Evolutionary conservation across 2,888 invertebrate species (phyloP), one percentile per base, ranked within the genome.

Genomic region (Schizaphis graminum): DNA sequence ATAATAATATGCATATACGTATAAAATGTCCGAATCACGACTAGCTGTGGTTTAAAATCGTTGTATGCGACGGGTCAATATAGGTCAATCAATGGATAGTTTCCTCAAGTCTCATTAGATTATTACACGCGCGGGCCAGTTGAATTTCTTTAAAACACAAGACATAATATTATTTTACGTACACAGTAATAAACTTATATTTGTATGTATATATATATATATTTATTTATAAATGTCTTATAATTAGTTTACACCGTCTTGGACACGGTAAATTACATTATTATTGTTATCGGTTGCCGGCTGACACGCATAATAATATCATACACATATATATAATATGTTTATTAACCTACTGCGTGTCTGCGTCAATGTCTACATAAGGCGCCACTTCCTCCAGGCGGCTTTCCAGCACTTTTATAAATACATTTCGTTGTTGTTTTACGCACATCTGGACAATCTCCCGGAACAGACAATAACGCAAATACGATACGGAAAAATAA

Each of bases 1-100:
- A 41, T 85, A 44, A 16, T 41, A 84, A 84, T 41, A 84, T 61
- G 11, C 28, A n/a, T 35, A 10, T 10, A n/a, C n/a, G 13, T 53
- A 67, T 21, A 35, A 86, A 85, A 86, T 91, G 86, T n/a, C 89
- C 84, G 89, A 41, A 67, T 53, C 93, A 89, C 89, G 93, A 47
- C 35, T 5, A 24, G 44, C 56, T 44, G 47, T 10, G 89, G 92
- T 93, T 16, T 16, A 26, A 88, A 77, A 88, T 41, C 35, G 84
- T 35, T 90, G 26, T 28, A 35, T 7, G n/a, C 53, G 28, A 35
- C 49, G 89, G 94, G 94, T 90, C 94, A 91, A 86, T 89, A 88
- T 91, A 44, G 94, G 94, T 94, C 94, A 94, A 94, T 94, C 94
- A 86, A 94, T 90, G 91, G 44, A 86, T 77, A 26, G 89, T 94